These are phyloP conservation scores for Artibeus lituratus DNA, from an alignment of 2,797 vertebrate species.

Conservation along the genomic window DNA sequence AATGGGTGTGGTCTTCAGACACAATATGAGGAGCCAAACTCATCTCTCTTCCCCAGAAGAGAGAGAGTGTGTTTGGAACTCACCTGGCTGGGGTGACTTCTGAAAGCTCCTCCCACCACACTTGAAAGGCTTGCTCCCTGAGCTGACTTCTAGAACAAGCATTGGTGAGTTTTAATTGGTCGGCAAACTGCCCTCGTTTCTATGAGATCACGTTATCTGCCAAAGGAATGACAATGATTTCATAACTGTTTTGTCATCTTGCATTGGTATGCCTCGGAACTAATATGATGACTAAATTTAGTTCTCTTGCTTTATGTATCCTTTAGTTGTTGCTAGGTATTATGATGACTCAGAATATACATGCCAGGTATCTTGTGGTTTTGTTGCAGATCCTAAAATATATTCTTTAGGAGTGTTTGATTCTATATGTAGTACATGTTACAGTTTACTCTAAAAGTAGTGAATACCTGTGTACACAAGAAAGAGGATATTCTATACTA, in stretches of 20 bases:
- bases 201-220: background rate
- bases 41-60: background rate
- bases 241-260: background rate
- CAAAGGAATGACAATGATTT: background rate
- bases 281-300: background rate
- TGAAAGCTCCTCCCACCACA: background rate
- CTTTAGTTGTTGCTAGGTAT: background rate
- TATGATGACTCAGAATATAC: background rate
- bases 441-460: background rate
- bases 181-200: background rate
- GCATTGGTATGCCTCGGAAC: background rate
- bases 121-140: background rate
- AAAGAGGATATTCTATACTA: no score
- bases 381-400: background rate
- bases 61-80: background rate
- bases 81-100: background rate
- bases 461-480: background rate
- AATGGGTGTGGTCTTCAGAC: background rate
- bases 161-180: background rate
- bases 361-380: background rate
- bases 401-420: background rate
- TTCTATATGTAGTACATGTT: background rate
- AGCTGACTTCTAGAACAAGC: background rate
- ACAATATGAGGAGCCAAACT: background rate
- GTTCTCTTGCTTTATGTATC: background rate